Evolutionary conservation across 2,113 vertebrate species (phyloP).

Genomic region (Tympanuchus pallidicinctus): DNA sequence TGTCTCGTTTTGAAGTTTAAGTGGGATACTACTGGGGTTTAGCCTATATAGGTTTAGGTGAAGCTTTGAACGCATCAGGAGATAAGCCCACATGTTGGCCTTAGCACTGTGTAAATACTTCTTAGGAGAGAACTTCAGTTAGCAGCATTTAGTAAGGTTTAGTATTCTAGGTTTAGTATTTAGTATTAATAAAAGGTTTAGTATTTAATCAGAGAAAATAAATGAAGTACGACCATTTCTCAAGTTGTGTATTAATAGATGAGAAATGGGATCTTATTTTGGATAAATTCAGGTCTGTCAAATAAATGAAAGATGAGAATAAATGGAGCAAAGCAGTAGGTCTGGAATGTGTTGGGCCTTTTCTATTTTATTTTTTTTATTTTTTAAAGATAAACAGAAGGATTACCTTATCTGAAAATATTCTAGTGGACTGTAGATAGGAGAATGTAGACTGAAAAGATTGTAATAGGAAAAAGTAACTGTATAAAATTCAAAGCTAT

Average conservation of each 20-base stretch:
- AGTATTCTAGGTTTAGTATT: too few relatives aligned
- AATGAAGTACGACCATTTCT: background rate
- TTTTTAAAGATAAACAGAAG: background rate
- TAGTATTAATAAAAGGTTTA: too few relatives aligned
- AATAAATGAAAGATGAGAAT: background rate
- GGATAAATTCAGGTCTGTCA: background rate
- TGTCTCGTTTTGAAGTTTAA: background rate
- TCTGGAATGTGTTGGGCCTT: background rate
- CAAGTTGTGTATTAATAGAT: background rate
- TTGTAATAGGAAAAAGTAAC: background rate
- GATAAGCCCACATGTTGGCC: background rate
- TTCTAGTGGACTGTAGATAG: background rate
- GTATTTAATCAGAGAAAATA: background rate
- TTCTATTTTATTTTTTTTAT: too few relatives aligned
- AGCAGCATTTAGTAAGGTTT: background rate
- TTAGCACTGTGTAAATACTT: background rate
- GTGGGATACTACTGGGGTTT: background rate
- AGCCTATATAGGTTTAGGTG: background rate
- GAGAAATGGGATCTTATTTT: conserved; percentile 21
- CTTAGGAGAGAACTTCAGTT: background rate
- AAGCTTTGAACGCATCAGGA: background rate
- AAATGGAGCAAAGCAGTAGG: conserved; percentile 2
- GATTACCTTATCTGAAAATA: background rate
- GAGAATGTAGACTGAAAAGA: background rate
- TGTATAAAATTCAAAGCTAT: background rate